phyloP scores from a whole-genome alignment of 1,140 invertebrate genomes.

The Oryctes rhinoceros region DNA sequence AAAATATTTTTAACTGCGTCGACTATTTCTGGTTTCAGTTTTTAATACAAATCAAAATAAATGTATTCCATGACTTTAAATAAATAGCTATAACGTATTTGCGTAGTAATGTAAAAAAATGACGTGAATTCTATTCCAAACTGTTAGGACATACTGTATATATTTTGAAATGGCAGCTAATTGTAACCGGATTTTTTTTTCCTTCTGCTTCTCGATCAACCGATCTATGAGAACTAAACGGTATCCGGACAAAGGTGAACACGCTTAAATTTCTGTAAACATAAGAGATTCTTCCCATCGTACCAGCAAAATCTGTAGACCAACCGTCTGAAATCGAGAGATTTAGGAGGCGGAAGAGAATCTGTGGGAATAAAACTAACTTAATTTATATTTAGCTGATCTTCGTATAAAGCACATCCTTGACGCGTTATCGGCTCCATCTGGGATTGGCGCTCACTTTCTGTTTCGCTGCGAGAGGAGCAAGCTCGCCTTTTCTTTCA shows the following conservation, averaged over 20 bases:
- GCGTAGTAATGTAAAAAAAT: too few species aligned
- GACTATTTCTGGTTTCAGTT: too few species aligned
- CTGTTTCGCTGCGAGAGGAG: neutral
- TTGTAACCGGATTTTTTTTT: neutral
- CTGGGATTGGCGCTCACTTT: neutral
- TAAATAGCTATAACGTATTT: too few species aligned
- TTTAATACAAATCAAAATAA: too few species aligned
- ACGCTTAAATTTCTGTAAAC: constrained; percentile 6
- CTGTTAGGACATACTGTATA: too few species aligned
- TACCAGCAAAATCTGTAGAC: neutral
- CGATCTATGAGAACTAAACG: neutral
- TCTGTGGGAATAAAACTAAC: constrained; percentile 44
- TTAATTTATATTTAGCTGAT: constrained; percentile 42
- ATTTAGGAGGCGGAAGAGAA: constrained; percentile 37
- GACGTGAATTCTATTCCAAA: too few species aligned
- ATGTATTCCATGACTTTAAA: too few species aligned
- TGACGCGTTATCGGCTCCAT: neutral
- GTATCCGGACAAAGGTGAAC: constrained; percentile 7
- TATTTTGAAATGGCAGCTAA: neutral
- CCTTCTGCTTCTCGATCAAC: neutral
- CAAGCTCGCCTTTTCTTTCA: constrained; percentile 1
- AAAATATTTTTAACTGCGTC: too few species aligned
- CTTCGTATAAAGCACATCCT: constrained; percentile 20
- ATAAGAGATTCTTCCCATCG: neutral
- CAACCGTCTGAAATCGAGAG: neutral